Evolutionary conservation across 2,113 vertebrate species (phyloP).

Genomic region (Nettapus auritus): DNA sequence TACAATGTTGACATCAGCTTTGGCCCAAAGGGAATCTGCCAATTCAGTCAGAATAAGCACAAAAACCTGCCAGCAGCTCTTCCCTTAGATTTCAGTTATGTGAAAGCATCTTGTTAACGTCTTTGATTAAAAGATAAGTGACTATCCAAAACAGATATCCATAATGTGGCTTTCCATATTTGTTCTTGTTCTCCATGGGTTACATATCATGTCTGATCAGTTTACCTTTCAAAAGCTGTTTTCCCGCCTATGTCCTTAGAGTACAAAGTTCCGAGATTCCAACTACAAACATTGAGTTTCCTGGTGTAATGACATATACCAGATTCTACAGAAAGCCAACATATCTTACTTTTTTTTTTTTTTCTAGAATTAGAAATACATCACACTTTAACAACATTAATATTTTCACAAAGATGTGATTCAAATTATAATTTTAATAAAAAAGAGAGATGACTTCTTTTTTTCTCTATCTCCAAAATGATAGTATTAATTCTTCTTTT

Average conservation of each 20-base stretch:
- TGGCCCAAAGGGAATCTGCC: not conserved
- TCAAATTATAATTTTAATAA: not conserved
- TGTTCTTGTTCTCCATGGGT: not conserved
- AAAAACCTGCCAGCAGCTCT: not conserved
- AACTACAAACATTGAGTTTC: not conserved
- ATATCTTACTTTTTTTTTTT: not conserved
- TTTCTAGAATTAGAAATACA: not conserved
- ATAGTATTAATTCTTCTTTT: not conserved
- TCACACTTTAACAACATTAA: not conserved
- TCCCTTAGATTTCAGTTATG: not conserved
- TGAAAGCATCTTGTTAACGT: not conserved
- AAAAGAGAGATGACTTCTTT: not conserved
- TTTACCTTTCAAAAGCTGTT: not conserved
- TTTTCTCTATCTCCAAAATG: not conserved
- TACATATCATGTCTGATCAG: not conserved
- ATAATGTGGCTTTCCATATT: not conserved
- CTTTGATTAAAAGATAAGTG: not conserved
- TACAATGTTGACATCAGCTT: not conserved
- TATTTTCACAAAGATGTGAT: not conserved
- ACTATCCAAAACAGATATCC: not conserved
- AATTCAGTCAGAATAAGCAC: not conserved
- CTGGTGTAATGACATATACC: not conserved
- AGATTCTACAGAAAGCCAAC: not conserved
- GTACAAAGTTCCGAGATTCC: not conserved
- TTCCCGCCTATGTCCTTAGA: not conserved